Base-by-base conservation (phyloP, 2,113 vertebrate species). In the Glaucomys volans region DNA sequence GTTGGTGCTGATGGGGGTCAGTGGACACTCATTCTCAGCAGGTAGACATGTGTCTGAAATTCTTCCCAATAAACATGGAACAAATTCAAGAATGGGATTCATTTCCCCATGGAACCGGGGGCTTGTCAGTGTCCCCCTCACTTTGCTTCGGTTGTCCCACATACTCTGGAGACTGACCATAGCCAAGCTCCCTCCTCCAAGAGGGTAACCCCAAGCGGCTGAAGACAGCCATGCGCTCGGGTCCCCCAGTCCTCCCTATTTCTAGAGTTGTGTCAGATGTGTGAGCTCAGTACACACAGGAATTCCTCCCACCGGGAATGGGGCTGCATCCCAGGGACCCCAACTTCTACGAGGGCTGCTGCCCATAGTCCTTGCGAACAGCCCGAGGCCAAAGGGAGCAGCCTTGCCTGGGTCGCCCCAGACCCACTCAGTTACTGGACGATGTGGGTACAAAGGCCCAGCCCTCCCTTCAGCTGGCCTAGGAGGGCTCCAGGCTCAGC, bases 181-280 rank as follows among this genome's bases (percentile, higher is more conserved):
- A 52, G 44, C 4, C 17, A 62, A 5, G 13, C n/a, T 52, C 14
- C 47, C 62, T 42, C 54, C n/a, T 52, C 44, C 57, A 4, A 35
- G 44, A 84, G 64, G 28, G 9, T 59, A 37, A n/a, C 50, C 50
- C 12, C 35, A 50, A 37, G 26, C 2, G 17, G 42, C 67, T 22
- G 26, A 77, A 26, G 24, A 17, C 52, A 62, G 57, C 32, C 10
- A 5, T 44, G 54, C 11, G 72, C 40, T 72, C 6, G 20, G 18
- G 5, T 1, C n/a, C 3, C 37, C 32, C 67, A 0, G 7, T 1
- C 20, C 5, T 44, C 50, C 44, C 64, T 14, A 2, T 44, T 64
- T 67, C 69, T 54, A 32, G 16, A 35, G n/a, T 57, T 24, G 37
- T 5, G 35, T 57, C 14, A 20, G 22, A 50, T 10, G 9, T 18